These are phyloP conservation scores for Lochmaea capreae DNA, from an alignment of 2,888 invertebrate species.

Conservation along the genomic window DNA sequence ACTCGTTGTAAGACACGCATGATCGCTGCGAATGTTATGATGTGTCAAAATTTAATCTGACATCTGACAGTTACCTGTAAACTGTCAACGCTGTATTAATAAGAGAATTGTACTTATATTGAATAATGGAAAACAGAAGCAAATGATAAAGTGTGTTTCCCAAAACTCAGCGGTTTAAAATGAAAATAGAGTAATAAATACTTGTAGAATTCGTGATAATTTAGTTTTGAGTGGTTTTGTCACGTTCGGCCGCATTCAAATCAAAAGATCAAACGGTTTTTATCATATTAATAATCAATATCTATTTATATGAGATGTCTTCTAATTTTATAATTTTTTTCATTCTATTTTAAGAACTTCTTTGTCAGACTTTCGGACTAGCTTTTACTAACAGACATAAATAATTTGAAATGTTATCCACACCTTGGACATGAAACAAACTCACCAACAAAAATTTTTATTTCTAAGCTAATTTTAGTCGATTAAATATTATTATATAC, in stretches of 20 bases:
- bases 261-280: slow-evolving; percentile 8
- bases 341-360: neutral
- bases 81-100: too few species aligned
- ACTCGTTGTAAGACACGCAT: too few species aligned
- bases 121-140: too few species aligned
- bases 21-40: too few species aligned
- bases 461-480: neutral
- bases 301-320: slow-evolving; percentile 5
- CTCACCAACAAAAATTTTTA: neutral
- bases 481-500: neutral
- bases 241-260: slow-evolving; percentile 5
- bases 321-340: slow-evolving; percentile 1
- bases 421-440: slow-evolving; percentile 2
- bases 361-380: neutral
- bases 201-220: neutral
- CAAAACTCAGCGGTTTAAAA: too few species aligned
- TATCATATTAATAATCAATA: neutral
- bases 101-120: too few species aligned
- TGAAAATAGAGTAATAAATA: neutral
- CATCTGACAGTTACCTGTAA: too few species aligned
- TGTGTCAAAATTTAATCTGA: too few species aligned
- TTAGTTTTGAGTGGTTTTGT: too few species aligned
- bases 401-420: neutral
- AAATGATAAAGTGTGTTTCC: too few species aligned
- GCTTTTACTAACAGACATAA: neutral